Percentiles rank a stretch among this genome's conserved stretches.
These are phyloP conservation scores for Tenthredo notha DNA, from an alignment of 2,888 invertebrate genomes.

Conservation along the genomic window DNA sequence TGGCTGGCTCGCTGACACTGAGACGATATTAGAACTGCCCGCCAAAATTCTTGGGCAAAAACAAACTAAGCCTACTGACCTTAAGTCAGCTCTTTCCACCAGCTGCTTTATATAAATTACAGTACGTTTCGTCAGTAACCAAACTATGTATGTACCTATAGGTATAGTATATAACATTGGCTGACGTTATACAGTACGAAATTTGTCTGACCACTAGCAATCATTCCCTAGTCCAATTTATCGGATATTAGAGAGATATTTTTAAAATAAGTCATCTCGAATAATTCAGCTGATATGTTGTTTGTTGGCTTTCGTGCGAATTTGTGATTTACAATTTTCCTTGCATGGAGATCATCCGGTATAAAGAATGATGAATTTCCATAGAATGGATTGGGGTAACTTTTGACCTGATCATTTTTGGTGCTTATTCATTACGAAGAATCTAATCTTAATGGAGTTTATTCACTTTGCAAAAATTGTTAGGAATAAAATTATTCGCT, in stretches of 20 bases:
- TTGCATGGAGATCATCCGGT: background rate
- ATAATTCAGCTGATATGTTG: background rate
- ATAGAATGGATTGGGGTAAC: background rate
- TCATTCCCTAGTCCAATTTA: conserved; percentile 19
- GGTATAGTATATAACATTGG: background rate
- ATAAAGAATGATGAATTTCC: background rate
- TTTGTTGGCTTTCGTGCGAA: background rate
- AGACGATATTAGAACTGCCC: conserved; percentile 49
- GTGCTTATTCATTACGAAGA: background rate
- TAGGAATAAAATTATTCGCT: background rate
- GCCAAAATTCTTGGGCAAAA: conserved; percentile 46
- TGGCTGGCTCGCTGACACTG: conserved; percentile 42
- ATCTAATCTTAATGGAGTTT: background rate
- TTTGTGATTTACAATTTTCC: background rate
- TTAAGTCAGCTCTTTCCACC: conserved; percentile 18
- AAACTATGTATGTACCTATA: background rate
- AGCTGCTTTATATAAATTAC: conserved; percentile 38
- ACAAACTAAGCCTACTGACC: conserved; percentile 47
- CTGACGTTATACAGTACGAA: background rate
- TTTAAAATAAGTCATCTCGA: conserved; percentile 20
- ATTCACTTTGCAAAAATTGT: background rate
- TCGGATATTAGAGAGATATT: conserved; percentile 26
- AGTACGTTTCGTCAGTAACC: background rate
- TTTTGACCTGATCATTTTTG: background rate
- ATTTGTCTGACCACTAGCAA: background rate